Conservation (phyloP, 2,888 invertebrate genomes). For the Lissonota sp. region DNA sequence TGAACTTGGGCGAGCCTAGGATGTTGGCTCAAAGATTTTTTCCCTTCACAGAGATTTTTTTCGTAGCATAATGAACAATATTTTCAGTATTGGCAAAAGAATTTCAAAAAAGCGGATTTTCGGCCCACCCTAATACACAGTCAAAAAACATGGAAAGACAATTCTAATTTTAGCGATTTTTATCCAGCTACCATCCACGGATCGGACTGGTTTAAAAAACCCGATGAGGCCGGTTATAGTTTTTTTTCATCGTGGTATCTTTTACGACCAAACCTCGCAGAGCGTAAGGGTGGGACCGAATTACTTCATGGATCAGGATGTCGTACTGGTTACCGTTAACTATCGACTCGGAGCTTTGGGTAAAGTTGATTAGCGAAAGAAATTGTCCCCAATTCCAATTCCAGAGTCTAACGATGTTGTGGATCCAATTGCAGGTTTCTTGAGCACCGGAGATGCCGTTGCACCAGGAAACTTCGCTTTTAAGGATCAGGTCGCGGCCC, state of each 20-base stretch:
- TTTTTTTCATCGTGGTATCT: conserved; percentile 88
- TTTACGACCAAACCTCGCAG: conserved; percentile 86
- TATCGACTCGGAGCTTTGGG: conserved; percentile 87
- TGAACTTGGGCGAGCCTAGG: too few relatives aligned
- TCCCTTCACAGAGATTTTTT: too few relatives aligned
- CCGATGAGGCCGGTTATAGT: conserved; percentile 86
- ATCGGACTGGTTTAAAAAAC: background rate
- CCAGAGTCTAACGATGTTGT: too few relatives aligned
- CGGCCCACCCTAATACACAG: too few relatives aligned
- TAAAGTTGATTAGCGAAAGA: conserved; percentile 55
- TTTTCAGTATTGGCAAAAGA: too few relatives aligned
- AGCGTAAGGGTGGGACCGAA: conserved; percentile 86
- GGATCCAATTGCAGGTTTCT: too few relatives aligned
- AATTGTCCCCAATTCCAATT: background rate
- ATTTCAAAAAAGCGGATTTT: too few relatives aligned
- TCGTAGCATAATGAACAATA: too few relatives aligned
- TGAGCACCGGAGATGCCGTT: too few relatives aligned
- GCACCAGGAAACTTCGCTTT: too few relatives aligned
- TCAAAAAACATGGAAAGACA: background rate
- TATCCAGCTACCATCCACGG: conserved; percentile 48
- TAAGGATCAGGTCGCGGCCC: too few relatives aligned
- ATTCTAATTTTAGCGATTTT: background rate
- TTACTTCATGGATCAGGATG: conserved; percentile 87
- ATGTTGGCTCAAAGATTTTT: too few relatives aligned
- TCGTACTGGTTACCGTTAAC: conserved; percentile 88